Percentiles rank a stretch among this genome's conserved stretches.
Conservation (phyloP, 2,888 invertebrate species). For the Pristionchus fissidentatus region DNA sequence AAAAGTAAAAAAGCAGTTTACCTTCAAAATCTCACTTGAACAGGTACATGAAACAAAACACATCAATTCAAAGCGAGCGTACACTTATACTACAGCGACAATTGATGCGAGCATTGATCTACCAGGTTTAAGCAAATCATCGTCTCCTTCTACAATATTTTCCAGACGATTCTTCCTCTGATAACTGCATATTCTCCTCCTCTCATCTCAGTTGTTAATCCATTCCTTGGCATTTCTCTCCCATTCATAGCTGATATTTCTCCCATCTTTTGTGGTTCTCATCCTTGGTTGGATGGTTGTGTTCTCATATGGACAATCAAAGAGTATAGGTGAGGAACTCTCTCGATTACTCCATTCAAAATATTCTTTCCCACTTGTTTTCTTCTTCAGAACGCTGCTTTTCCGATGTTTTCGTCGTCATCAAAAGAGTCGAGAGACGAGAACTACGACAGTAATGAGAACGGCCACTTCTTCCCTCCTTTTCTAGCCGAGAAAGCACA, state of each 20-base stretch:
- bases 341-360: neutral
- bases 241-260: constrained; percentile 28
- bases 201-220: constrained; percentile 8
- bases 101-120: no score
- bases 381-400: constrained; percentile 10
- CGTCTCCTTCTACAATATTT: neutral
- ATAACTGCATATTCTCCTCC: constrained; percentile 31
- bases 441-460: neutral
- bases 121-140: neutral
- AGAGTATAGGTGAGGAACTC: constrained; percentile 34
- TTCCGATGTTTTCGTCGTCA: neutral
- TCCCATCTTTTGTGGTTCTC: constrained; percentile 40
- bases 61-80: no score
- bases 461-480: neutral
- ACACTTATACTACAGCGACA: no score
- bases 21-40: no score
- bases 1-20: no score
- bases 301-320: constrained; percentile 43
- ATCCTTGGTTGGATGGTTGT: constrained; percentile 45
- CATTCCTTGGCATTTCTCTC: constrained; percentile 31
- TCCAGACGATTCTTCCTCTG: constrained; percentile 36
- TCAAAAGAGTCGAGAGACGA: neutral
- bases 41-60: no score
- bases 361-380: neutral
- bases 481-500: neutral